Conservation (phyloP, 2,797 vertebrate species). For the Trachurus trachurus region DNA sequence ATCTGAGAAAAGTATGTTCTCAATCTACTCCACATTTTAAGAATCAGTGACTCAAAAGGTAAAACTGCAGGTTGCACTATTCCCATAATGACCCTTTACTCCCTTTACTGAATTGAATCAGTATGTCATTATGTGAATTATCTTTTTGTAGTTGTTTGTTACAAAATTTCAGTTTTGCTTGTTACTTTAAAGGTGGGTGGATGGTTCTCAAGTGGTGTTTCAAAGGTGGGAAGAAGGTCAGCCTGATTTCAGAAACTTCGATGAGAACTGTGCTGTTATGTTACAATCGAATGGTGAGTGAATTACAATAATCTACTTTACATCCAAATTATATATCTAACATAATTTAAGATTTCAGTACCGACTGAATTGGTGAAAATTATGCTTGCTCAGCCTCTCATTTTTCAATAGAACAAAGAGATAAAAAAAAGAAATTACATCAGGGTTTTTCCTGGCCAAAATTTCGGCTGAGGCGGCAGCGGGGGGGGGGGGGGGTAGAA, state of each 20-base stretch:
- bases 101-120: neutral
- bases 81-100: too few species aligned
- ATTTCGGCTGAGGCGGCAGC: too few species aligned
- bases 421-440: too few species aligned
- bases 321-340: neutral
- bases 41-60: too few species aligned
- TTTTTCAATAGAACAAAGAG: too few species aligned
- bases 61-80: too few species aligned
- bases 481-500: too few species aligned
- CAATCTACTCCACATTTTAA: too few species aligned
- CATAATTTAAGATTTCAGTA: neutral
- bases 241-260: slow-evolving; percentile 53
- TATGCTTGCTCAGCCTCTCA: too few species aligned
- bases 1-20: too few species aligned
- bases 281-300: slow-evolving; percentile 33
- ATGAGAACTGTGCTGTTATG: slow-evolving; percentile 73
- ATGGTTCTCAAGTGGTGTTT: slow-evolving; percentile 63
- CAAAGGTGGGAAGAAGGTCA: slow-evolving; percentile 66
- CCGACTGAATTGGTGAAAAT: neutral
- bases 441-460: too few species aligned
- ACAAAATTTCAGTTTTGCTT: neutral
- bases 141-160: neutral
- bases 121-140: neutral
- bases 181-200: slow-evolving; percentile 70
- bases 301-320: neutral